Evolutionary conservation across 2,888 invertebrate species (phyloP).

Genomic region (Scotopteryx bipunctaria): DNA sequence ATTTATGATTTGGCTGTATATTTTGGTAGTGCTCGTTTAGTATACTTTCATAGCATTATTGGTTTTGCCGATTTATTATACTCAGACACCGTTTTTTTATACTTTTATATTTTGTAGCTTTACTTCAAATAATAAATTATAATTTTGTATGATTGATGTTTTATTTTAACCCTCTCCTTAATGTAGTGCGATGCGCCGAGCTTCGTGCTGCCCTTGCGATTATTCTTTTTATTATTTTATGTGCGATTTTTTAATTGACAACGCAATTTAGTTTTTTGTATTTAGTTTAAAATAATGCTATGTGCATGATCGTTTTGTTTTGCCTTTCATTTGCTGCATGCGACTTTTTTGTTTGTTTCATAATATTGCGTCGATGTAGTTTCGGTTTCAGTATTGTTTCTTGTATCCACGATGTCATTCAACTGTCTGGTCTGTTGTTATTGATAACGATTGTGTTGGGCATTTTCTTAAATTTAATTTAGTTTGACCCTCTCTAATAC

Average conservation of each 20-base stretch:
- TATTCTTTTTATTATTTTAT: not conserved
- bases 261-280: not conserved
- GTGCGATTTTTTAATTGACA: not conserved
- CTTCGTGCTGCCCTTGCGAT: constrained; percentile 7
- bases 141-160: constrained; percentile 65
- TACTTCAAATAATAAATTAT: constrained; percentile 76
- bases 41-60: constrained; percentile 43
- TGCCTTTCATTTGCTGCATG: not conserved
- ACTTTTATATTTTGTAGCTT: constrained; percentile 71
- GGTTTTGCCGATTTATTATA: constrained; percentile 48
- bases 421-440: too few species aligned
- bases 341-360: not conserved
- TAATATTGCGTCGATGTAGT: too few species aligned
- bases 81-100: constrained; percentile 62
- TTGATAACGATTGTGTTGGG: too few species aligned
- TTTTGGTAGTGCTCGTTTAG: constrained; percentile 17
- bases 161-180: constrained; percentile 41
- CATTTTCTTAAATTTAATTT: too few species aligned
- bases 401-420: constrained; percentile 6
- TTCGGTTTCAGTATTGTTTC: not conserved
- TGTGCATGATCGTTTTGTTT: not conserved
- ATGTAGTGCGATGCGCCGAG: not conserved
- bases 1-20: constrained; percentile 14
- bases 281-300: not conserved
- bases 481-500: too few species aligned